Percentiles rank a stretch among this genome's conserved stretches.
Evolutionary conservation across 2,113 vertebrate genomes (phyloP).

Genomic region (Aphelocoma coerulescens): DNA sequence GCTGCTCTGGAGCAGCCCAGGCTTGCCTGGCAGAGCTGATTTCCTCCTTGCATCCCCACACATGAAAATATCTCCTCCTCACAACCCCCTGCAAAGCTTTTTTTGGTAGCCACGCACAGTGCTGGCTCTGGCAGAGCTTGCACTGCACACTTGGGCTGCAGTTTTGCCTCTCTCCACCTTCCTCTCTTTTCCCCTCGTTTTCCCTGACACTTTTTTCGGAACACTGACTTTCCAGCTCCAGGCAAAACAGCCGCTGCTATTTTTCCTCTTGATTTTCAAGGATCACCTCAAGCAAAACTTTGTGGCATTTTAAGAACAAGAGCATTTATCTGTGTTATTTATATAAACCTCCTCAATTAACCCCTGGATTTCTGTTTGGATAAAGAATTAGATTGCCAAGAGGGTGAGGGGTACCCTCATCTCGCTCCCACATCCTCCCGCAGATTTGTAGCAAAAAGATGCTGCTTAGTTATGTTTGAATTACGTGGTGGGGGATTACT

Average conservation of each 20-base stretch:
- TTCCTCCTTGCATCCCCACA: not conserved
- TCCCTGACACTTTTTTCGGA: slow-evolving; percentile 53
- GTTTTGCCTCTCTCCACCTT: not conserved
- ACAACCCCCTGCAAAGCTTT: not conserved
- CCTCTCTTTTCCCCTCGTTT: not conserved
- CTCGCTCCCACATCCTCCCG: not conserved
- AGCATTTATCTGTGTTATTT: slow-evolving; percentile 48
- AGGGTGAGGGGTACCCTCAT: not conserved
- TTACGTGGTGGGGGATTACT: not conserved
- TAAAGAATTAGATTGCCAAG: not conserved
- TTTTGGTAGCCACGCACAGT: not conserved
- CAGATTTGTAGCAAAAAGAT: not conserved
- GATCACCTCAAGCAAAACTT: slow-evolving; percentile 61
- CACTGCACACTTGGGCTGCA: not conserved
- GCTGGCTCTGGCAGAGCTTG: not conserved
- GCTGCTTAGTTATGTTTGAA: slow-evolving; percentile 22
- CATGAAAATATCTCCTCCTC: not conserved
- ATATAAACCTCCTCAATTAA: slow-evolving; percentile 23
- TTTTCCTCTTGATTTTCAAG: slow-evolving; percentile 57
- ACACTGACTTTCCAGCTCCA: slow-evolving; percentile 62
- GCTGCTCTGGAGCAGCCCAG: not conserved
- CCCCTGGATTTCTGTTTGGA: not conserved
- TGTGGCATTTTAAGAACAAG: slow-evolving; percentile 54
- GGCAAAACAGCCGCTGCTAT: slow-evolving; percentile 52
- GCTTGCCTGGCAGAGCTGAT: not conserved